These are phyloP conservation scores for Felis catus DNA, from an alignment of 2,113 vertebrate genomes.

Conservation along the genomic window F.catus_Fca126_mat1.0 CM031419.1:96383001-96383500, in stretches of 20 bases:
- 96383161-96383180: not conserved
- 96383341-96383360: slow-evolving; percentile 15
- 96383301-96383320: not conserved
- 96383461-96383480: slow-evolving; percentile 72
- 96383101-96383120: not conserved
- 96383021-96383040: slow-evolving; percentile 2
- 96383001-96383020: not conserved
- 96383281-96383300: not conserved
- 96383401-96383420: slow-evolving; percentile 72
- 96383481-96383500: slow-evolving; percentile 68
- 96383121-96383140: slow-evolving; percentile 46
- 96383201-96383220: not conserved
- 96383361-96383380: slow-evolving; percentile 50
- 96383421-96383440: slow-evolving; percentile 58
- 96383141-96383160: slow-evolving; percentile 24
- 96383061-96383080: not conserved
- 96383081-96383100: not conserved
- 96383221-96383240: not conserved
- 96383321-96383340: slow-evolving; percentile 16
- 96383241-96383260: not conserved
- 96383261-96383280: not conserved
- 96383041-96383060: not conserved
- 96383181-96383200: slow-evolving; percentile 55
- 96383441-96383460: slow-evolving; percentile 54
- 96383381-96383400: slow-evolving; percentile 60